phyloP scores from a whole-genome alignment of 2,113 vertebrate species.

The Pelmatolapia mariae region DNA sequence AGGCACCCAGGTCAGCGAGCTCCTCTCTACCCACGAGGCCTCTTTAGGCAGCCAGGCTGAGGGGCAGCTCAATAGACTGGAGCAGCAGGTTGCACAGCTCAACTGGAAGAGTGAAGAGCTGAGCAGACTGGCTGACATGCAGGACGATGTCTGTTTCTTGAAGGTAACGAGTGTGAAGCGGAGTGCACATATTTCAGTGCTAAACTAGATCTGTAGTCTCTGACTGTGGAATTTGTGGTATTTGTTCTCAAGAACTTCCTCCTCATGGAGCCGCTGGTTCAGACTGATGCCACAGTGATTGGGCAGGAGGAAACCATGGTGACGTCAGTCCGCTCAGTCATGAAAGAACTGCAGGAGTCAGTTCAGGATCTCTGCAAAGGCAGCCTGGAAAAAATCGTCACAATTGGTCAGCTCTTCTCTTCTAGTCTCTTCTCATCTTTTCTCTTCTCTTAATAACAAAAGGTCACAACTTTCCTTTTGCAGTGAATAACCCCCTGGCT shows the following conservation, averaged over 20 bases:
- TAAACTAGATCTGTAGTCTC: neutral
- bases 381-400: conserved; percentile 42
- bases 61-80: conserved; percentile 41
- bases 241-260: conserved; percentile 49
- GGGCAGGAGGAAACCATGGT: conserved; percentile 19
- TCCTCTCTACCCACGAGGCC: conserved; percentile 49
- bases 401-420: conserved; percentile 40
- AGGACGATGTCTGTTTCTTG: conserved; percentile 62
- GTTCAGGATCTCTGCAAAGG: conserved; percentile 54
- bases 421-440: neutral
- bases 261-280: conserved; percentile 1
- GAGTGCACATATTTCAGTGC: neutral
- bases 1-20: conserved; percentile 41
- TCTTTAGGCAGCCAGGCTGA: conserved; percentile 38
- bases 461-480: neutral
- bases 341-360: conserved; percentile 48
- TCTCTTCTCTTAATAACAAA: neutral
- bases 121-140: conserved; percentile 34
- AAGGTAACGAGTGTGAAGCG: conserved; percentile 39
- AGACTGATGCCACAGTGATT: neutral
- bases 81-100: conserved; percentile 62
- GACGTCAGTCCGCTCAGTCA: conserved; percentile 19
- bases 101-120: conserved; percentile 55
- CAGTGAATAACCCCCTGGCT: conserved; percentile 41
- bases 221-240: neutral